These are phyloP conservation scores for Chesias legatella DNA, from an alignment of 2,888 invertebrate species.

Conservation along the genomic window DNA sequence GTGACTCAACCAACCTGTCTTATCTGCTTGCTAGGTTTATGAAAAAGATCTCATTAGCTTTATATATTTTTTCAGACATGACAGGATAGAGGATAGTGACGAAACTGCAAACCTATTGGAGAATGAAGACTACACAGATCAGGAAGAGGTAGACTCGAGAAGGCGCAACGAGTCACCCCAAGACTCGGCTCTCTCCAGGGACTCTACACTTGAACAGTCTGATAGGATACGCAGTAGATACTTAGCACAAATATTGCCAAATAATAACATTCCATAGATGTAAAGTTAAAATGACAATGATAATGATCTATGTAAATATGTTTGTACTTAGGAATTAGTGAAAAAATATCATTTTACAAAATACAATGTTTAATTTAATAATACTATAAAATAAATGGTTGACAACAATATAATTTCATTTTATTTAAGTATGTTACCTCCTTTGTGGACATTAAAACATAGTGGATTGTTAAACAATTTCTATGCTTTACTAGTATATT, in stretches of 20 bases:
- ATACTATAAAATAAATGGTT: slow-evolving; percentile 16
- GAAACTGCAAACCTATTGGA: slow-evolving; percentile 66
- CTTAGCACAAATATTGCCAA: slow-evolving; percentile 70
- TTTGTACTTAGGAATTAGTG: slow-evolving; percentile 21
- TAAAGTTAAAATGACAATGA: slow-evolving; percentile 42
- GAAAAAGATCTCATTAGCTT: neutral
- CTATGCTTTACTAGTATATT: no score
- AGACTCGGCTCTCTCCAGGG: slow-evolving; percentile 37
- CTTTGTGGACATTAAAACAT: no score
- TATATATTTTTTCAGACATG: slow-evolving; percentile 31
- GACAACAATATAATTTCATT: slow-evolving; percentile 1
- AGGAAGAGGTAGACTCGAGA: slow-evolving; percentile 55
- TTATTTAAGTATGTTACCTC: neutral
- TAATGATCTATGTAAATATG: slow-evolving; percentile 30
- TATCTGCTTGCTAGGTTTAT: no score
- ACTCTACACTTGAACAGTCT: slow-evolving; percentile 54
- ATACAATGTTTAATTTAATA: slow-evolving; percentile 22
- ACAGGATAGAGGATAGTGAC: slow-evolving; percentile 36
- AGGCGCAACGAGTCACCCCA: slow-evolving; percentile 33
- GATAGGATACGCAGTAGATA: slow-evolving; percentile 73
- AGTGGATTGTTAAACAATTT: no score
- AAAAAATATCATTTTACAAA: slow-evolving; percentile 20
- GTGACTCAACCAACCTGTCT: no score
- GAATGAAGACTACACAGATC: slow-evolving; percentile 57
- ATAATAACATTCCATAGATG: slow-evolving; percentile 56